Evolutionary conservation across 53 echinoderm and acorn worm species (phyloP).

Genomic region (Henricia sp.): DNA sequence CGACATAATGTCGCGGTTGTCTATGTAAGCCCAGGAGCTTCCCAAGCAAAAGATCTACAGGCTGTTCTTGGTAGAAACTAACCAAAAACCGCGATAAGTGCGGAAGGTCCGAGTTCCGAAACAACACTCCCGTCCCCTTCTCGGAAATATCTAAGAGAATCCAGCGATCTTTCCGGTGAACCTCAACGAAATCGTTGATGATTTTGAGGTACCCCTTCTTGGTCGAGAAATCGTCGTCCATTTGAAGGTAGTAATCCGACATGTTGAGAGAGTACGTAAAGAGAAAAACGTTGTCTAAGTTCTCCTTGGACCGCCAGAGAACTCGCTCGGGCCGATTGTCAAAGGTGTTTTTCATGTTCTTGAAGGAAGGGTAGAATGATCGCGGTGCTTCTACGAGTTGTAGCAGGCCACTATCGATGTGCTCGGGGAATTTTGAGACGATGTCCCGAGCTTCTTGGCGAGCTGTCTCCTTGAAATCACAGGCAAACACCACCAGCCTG

Average conservation of each 20-base stretch:
- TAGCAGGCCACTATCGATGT: no score
- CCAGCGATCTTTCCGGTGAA: constrained; percentile 63
- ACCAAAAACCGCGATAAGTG: constrained; percentile 72
- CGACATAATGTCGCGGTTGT: constrained; percentile 65
- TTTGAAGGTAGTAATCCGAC: constrained; percentile 80
- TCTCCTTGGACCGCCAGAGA: constrained; percentile 83
- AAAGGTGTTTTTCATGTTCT: constrained; percentile 72
- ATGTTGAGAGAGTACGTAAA: constrained; percentile 71
- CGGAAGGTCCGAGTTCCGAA: constrained; percentile 59
- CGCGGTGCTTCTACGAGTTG: no score
- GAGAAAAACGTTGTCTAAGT: no score
- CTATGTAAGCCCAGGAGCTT: constrained; percentile 67
- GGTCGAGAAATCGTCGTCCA: constrained; percentile 72
- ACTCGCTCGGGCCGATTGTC: constrained; percentile 73
- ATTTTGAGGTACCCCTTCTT: constrained; percentile 68
- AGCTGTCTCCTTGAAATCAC: no score
- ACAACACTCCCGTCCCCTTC: constrained; percentile 81
- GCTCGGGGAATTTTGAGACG: no score
- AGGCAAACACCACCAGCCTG: constrained; percentile 71
- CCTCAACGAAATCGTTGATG: constrained; percentile 65
- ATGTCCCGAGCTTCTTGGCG: no score
- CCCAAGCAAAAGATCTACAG: constrained; percentile 74
- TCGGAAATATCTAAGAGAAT: constrained; percentile 75
- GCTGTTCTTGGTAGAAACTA: constrained; percentile 83
- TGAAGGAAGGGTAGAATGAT: no score